These are phyloP conservation scores for Luehdorfia chinensis DNA, from an alignment of 1,140 invertebrate genomes.

Conservation along the genomic window DNA sequence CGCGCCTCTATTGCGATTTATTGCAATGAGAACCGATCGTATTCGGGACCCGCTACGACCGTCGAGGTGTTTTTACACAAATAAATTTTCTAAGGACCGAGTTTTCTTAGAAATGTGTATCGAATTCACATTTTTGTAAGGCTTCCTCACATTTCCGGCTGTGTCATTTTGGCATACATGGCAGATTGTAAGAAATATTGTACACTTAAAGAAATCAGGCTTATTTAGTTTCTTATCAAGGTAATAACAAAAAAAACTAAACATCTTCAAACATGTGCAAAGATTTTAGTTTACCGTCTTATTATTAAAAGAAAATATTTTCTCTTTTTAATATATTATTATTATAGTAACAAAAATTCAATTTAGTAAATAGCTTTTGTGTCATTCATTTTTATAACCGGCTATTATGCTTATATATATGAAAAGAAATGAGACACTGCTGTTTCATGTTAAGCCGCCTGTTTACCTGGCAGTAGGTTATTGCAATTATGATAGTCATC, in stretches of 20 bases:
- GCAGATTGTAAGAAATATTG: no score
- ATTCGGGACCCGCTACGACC: constrained; percentile 35
- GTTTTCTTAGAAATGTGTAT: constrained; percentile 31
- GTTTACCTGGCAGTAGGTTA: constrained; percentile 13
- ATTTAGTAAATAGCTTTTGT: background rate
- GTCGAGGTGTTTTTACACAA: constrained; percentile 45
- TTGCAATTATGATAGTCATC: constrained; percentile 14
- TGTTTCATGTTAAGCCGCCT: constrained; percentile 11
- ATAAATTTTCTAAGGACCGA: constrained; percentile 43
- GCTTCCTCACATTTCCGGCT: constrained; percentile 1
- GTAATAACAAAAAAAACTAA: no score
- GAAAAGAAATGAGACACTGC: constrained; percentile 6
- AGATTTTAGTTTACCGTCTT: no score
- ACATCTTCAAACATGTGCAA: no score
- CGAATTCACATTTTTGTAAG: constrained; percentile 39
- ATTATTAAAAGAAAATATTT: no score
- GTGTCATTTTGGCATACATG: background rate
- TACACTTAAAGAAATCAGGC: no score
- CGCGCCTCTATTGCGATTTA: constrained; percentile 47
- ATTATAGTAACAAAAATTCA: no score
- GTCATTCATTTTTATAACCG: background rate
- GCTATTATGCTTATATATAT: background rate
- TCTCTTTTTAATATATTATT: no score
- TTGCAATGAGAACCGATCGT: constrained; percentile 44
- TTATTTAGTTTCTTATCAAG: no score